These are phyloP conservation scores for Aleadryas rufinucha DNA, from an alignment of 2,113 vertebrate genomes.

Conservation along the genomic window DNA sequence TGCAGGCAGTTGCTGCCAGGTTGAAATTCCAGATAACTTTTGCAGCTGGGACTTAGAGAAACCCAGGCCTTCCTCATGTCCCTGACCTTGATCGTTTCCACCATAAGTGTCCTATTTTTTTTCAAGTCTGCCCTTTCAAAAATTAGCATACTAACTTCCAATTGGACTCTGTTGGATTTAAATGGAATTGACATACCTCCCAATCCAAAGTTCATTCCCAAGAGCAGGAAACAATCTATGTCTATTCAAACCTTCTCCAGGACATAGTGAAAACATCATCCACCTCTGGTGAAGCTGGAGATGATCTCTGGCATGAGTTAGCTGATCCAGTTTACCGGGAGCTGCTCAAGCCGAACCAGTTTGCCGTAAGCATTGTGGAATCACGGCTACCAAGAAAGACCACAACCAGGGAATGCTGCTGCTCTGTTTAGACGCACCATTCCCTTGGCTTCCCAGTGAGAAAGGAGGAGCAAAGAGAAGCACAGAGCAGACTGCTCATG, in stretches of 20 bases:
- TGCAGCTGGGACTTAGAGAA: not conserved
- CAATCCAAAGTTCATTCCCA: not conserved
- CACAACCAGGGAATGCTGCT: fast-evolving
- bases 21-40: not conserved
- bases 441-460: not conserved
- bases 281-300: not conserved
- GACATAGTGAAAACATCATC: not conserved
- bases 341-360: not conserved
- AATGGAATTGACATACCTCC: not conserved
- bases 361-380: not conserved
- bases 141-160: not conserved
- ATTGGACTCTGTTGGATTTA: not conserved
- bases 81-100: not conserved
- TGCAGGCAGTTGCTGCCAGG: too few species aligned
- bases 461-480: not conserved
- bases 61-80: not conserved
- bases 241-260: not conserved
- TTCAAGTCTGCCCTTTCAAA: not conserved
- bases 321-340: not conserved
- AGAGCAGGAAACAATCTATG: not conserved
- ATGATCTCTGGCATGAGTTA: not conserved
- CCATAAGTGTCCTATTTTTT: not conserved
- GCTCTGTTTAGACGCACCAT: not conserved
- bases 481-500: fast-evolving
- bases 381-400: not conserved